Evolutionary conservation across 1,140 invertebrate species (phyloP), one percentile per base, ranked within the genome.

Genomic region (Drosophila arizonae): DNA sequence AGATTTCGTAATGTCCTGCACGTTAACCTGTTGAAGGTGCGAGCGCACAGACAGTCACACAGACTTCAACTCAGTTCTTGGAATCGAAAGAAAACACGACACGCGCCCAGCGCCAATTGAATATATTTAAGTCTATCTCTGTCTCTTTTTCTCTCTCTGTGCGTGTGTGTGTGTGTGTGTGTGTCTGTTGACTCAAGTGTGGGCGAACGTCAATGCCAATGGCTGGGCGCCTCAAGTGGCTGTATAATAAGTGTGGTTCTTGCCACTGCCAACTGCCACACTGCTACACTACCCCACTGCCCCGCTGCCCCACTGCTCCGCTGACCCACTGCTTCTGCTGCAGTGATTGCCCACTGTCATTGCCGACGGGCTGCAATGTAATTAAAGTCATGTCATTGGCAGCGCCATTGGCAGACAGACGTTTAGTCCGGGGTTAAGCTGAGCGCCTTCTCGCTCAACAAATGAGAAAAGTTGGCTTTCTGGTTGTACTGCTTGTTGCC

Each of bases 381-480:
- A 87, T 87, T 87, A 88, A 88, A 88, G 76, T 67, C 79, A 73
- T 74, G 84, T 87, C 84, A 82, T 68, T 79, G 82, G n/a, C 82
- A 77, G 73, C 50, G 60, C 45, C 55, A 69, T 72, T 76, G 67
- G 46, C 67, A 69, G 64, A 17, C 55, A 65, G 36, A 43, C 54
- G 51, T 68, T 72, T 70, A 63, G 72, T 58, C 60, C 68, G 55
- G 73, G 64, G 28, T 63, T 50, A 58, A 58, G 41, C 9, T 66
- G 64, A 30, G 43, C 33, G 36, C 13, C 26, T 61, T 30, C 50
- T 24, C 11, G 28, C 6, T 51, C 30, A 45, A 69, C 26, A 78
- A 85, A 81, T 85, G 81, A 65, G 66, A 76, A 81, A 86, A 81
- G 78, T 86, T 84, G 26, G 56, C 30, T 52, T 61, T 50, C 51